Base-by-base conservation (phyloP, 2,888 invertebrate genomes). In the Craniophora ligustri region DNA sequence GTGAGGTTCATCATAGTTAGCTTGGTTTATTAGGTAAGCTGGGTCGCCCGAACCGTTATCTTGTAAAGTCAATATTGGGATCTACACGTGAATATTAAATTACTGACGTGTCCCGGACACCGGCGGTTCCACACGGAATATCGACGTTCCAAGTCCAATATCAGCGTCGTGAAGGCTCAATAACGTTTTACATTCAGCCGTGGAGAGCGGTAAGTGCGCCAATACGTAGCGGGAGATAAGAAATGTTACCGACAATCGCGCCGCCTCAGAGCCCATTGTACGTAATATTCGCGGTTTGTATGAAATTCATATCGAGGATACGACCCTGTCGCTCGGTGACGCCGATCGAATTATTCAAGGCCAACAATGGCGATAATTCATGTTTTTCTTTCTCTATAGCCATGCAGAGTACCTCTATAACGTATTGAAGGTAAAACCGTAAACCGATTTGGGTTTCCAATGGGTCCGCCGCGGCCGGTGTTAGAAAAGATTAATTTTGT, bases 121-220 rank as follows among this genome's bases (percentile, higher is more conserved):
- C 71, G 65, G 56, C 44, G 53, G 50, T 66, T 67, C 64, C 72
- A 64, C 76, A 66, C 70, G 63, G 80, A 81, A 82, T 84, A 85
- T 81, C 77, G 72, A 74, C 81, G 75, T 77, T 84, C 66, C 64
- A 79, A 80, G 83, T 85, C 80, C 83, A 87, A 87, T 87, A 86
- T 87, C 81, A 72, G 76, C 72, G 62, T 75, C 71, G 79, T 79
- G 79, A 80, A 78, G 78, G 77, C 80, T 85, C 85, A 85, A 87
- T 88, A 88, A 85, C 85, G 82, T 80, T 86, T 84, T 85, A 86
- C 83, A 84, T 81, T 84, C 83, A 78, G 69, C 75, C 76, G 69
- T 70, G 72, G 72, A 77, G 75, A 79, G 82, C 79, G 75, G 84
- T 86, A 85, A 87, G 82, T 79, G 81, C 78, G 78, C 80, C 84